Conservation (phyloP, 2,113 vertebrate genomes). For the Hippocampus barbouri region DNA sequence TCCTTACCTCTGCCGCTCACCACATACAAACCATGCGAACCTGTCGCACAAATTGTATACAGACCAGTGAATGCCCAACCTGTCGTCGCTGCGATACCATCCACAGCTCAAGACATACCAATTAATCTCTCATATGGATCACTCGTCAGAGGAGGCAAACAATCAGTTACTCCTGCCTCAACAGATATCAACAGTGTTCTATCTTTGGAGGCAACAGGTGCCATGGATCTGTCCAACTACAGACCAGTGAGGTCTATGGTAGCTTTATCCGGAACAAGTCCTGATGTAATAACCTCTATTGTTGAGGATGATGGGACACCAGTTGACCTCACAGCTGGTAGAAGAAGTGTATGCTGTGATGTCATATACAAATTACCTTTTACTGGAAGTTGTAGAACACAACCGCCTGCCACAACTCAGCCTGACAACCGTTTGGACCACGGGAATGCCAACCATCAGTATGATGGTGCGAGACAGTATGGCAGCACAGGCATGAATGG, state of each 20-base stretch:
- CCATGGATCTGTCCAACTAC: slow-evolving; percentile 89
- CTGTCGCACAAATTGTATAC: slow-evolving; percentile 73
- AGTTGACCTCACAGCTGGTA: slow-evolving; percentile 91
- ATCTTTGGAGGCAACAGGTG: slow-evolving; percentile 72
- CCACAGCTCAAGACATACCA: slow-evolving; percentile 70
- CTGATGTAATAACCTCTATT: slow-evolving; percentile 81
- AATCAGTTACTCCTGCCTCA: slow-evolving; percentile 69
- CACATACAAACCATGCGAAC: slow-evolving; percentile 80
- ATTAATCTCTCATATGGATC: slow-evolving; percentile 87
- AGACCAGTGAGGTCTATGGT: slow-evolving; percentile 86
- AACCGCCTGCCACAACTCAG: slow-evolving; percentile 80
- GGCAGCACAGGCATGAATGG: slow-evolving; percentile 80
- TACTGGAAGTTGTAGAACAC: slow-evolving; percentile 86
- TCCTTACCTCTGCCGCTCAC: slow-evolving; percentile 83
- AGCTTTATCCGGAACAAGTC: slow-evolving; percentile 78
- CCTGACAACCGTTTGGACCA: slow-evolving; percentile 87
- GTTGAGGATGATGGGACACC: slow-evolving; percentile 91
- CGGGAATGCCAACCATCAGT: slow-evolving; percentile 85
- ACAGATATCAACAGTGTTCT: slow-evolving; percentile 69
- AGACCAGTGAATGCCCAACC: slow-evolving; percentile 68
- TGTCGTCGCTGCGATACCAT: slow-evolving; percentile 44
- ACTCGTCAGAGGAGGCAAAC: slow-evolving; percentile 64
- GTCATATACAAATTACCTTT: slow-evolving; percentile 95
- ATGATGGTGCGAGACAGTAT: slow-evolving; percentile 76
- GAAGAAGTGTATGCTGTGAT: slow-evolving; percentile 92